Conservation (phyloP, 1,140 invertebrate species). For the Stegodyphus dumicola region DNA sequence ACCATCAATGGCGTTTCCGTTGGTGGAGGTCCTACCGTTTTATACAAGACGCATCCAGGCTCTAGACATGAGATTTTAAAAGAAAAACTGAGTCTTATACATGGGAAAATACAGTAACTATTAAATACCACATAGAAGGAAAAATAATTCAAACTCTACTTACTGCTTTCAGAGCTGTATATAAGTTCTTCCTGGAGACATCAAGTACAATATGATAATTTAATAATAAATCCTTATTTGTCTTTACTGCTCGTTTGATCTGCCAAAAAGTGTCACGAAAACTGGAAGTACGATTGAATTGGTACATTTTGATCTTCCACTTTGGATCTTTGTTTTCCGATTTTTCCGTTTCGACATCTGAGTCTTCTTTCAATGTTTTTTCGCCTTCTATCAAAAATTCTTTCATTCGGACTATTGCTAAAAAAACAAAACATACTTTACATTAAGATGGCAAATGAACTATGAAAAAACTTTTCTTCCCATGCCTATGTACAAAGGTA, state of each 20-base stretch:
- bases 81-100: too few species aligned
- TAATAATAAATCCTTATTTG: conserved; percentile 58
- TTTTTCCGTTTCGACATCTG: too few species aligned
- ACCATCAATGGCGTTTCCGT: too few species aligned
- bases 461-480: background rate
- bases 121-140: too few species aligned
- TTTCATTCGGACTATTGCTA: conserved; percentile 64
- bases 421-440: conserved; percentile 1
- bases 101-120: too few species aligned
- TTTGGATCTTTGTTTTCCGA: background rate
- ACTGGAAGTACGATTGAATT: conserved; percentile 50
- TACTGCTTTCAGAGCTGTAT: conserved; percentile 73
- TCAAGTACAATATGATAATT: conserved; percentile 83
- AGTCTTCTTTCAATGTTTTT: background rate
- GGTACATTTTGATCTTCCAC: conserved; percentile 63
- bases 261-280: conserved; percentile 56
- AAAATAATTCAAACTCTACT: background rate
- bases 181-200: conserved; percentile 77
- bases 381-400: conserved; percentile 63
- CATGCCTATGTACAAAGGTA: too few species aligned
- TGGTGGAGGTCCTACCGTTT: too few species aligned
- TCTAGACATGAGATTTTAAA: too few species aligned
- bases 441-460: background rate
- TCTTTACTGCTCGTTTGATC: conserved; percentile 23
- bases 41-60: too few species aligned